phyloP scores from a whole-genome alignment of 2,113 vertebrate genomes.

The Rhinolophus sinicus region DNA sequence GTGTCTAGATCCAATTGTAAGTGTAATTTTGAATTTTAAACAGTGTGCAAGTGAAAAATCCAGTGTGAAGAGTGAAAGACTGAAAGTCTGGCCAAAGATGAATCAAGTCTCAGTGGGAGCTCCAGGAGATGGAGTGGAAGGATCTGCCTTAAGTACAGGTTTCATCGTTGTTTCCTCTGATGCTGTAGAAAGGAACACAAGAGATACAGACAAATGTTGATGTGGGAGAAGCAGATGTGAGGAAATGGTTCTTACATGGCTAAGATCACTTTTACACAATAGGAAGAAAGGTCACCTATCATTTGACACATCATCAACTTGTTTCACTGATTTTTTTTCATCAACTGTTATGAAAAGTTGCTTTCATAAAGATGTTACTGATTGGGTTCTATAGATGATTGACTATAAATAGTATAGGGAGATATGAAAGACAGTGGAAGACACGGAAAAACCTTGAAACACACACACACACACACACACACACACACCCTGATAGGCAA shows the following conservation, averaged over 20 bases:
- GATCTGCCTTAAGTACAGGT: neutral
- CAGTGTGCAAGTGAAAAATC: neutral
- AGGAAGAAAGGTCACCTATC: neutral
- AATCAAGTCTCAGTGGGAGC: neutral
- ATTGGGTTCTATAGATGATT: constrained; percentile 20
- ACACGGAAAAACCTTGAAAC: neutral
- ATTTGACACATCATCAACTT: constrained; percentile 10
- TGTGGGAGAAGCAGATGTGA: neutral
- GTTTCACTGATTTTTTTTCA: neutral
- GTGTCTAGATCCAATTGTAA: neutral
- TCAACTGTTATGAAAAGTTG: neutral
- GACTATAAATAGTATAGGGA: neutral
- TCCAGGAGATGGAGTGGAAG: neutral
- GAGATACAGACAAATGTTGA: neutral
- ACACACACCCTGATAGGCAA: neutral
- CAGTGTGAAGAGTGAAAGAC: neutral
- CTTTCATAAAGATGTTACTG: neutral
- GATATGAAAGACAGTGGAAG: neutral
- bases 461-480: neutral
- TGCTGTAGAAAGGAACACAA: neutral
- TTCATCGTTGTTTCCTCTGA: neutral
- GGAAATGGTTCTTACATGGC: neutral
- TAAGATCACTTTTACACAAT: neutral
- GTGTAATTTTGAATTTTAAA: neutral
- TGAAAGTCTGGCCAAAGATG: neutral